Conservation (phyloP, 92 coral and sea anemone species). For the Zoanthus solanderi region DNA sequence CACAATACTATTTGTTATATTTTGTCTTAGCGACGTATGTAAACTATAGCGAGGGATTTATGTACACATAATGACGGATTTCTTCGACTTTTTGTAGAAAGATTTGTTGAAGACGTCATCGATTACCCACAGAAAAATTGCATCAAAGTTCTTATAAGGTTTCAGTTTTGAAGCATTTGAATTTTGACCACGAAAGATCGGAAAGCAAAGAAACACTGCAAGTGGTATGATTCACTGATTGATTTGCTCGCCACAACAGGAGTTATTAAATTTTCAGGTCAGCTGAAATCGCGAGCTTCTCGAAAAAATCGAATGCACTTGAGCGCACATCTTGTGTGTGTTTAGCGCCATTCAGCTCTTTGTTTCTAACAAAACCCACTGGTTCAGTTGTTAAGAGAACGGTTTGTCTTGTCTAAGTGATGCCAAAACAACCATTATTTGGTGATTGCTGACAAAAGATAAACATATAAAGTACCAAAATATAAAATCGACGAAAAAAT, state of each 20-base stretch:
- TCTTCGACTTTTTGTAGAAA: neutral
- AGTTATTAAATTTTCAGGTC: neutral
- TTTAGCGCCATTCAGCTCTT: neutral
- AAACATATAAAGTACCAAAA: neutral
- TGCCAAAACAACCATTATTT: neutral
- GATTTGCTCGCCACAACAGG: neutral
- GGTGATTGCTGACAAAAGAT: neutral
- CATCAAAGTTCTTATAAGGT: neutral
- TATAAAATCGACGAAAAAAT: neutral
- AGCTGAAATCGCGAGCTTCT: neutral
- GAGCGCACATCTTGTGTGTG: neutral
- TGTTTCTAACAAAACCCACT: neutral
- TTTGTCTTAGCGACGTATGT: slow-evolving; percentile 46
- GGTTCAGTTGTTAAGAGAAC: neutral
- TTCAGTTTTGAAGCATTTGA: neutral
- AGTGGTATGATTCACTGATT: neutral
- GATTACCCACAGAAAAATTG: neutral
- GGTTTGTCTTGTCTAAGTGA: neutral
- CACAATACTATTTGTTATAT: slow-evolving; percentile 27
- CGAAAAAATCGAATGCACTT: neutral
- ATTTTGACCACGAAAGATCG: neutral
- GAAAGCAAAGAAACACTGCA: slow-evolving; percentile 17
- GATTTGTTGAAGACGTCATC: slow-evolving; percentile 18
- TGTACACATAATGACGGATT: neutral
- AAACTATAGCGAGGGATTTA: neutral